Conservation (phyloP, 2,797 vertebrate genomes). For the Rachycentron canadum region DNA sequence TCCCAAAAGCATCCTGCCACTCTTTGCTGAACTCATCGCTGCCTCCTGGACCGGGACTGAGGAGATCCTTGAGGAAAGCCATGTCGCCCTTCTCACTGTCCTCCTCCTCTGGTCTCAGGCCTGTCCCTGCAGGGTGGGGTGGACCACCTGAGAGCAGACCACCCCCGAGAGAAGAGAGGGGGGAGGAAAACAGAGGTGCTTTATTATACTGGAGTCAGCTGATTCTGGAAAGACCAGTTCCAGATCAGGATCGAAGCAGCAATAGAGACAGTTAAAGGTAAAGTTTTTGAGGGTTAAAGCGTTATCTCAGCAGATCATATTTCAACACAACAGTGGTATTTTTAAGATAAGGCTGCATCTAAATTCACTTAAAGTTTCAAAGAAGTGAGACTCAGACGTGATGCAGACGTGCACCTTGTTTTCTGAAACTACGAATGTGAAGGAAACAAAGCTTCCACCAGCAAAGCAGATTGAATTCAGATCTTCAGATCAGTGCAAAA, state of each 20-base stretch:
- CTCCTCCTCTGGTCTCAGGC: slow-evolving; percentile 68
- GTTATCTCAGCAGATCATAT: no score
- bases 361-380: no score
- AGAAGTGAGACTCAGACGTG: not conserved
- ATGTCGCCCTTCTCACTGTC: slow-evolving; percentile 86
- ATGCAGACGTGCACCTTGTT: not conserved
- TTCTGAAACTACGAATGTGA: not conserved
- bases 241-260: no score
- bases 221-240: not conserved
- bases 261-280: no score
- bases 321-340: no score
- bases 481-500: slow-evolving; percentile 15
- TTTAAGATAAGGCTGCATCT: no score
- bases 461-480: not conserved
- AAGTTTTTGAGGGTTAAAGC: not conserved
- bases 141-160: slow-evolving; percentile 70
- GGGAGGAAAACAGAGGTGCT: not conserved
- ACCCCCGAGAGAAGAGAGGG: slow-evolving; percentile 41
- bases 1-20: slow-evolving; percentile 84
- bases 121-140: not conserved
- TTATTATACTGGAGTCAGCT: not conserved
- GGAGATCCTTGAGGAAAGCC: slow-evolving; percentile 88
- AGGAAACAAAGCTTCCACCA: slow-evolving; percentile 6
- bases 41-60: slow-evolving; percentile 78
- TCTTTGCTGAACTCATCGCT: slow-evolving; percentile 80